A percentile compares a stretch with the other conserved stretches of the same genome.
phyloP scores from a whole-genome alignment of 1,140 invertebrate genomes.

The Pseudomyrmex concolor region DNA sequence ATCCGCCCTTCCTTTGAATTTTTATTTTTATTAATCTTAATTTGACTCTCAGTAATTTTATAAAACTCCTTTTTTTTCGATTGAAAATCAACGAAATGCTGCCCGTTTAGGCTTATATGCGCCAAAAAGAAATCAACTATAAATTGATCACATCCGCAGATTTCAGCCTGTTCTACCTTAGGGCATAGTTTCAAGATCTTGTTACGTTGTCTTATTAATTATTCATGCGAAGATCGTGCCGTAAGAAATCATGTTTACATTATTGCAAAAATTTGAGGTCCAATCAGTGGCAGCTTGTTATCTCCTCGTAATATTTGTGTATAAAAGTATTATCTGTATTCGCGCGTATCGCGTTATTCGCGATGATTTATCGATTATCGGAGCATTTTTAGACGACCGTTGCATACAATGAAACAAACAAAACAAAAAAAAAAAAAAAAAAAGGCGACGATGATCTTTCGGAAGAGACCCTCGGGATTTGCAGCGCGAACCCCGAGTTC shows the following conservation, averaged over 20 bases:
- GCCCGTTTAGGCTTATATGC: too few relatives aligned
- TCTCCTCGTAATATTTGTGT: neutral
- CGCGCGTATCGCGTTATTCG: constrained; percentile 15
- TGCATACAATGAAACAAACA: neutral
- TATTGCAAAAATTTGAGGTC: constrained; percentile 8
- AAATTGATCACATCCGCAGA: neutral
- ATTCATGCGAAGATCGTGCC: neutral
- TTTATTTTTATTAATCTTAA: too few relatives aligned
- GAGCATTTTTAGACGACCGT: neutral
- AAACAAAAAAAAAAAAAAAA: neutral
- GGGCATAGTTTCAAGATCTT: neutral
- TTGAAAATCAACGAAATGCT: too few relatives aligned
- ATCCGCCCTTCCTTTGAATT: too few relatives aligned
- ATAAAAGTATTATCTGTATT: constrained; percentile 8
- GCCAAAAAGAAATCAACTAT: too few relatives aligned
- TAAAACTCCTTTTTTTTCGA: too few relatives aligned
- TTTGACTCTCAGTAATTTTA: too few relatives aligned
- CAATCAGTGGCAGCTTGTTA: neutral
- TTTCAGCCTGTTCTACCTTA: neutral
- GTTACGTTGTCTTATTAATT: neutral
- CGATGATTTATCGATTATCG: constrained; percentile 26
- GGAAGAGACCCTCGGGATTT: constrained; percentile 25
- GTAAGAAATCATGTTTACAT: constrained; percentile 2
- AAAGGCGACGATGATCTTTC: constrained; percentile 40
- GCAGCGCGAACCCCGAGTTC: constrained; percentile 21